A percentile compares a stretch with the other conserved stretches of the same genome.
phyloP scores from a whole-genome alignment of 1,140 invertebrate genomes.

The Pachypsylla venusta region DNA sequence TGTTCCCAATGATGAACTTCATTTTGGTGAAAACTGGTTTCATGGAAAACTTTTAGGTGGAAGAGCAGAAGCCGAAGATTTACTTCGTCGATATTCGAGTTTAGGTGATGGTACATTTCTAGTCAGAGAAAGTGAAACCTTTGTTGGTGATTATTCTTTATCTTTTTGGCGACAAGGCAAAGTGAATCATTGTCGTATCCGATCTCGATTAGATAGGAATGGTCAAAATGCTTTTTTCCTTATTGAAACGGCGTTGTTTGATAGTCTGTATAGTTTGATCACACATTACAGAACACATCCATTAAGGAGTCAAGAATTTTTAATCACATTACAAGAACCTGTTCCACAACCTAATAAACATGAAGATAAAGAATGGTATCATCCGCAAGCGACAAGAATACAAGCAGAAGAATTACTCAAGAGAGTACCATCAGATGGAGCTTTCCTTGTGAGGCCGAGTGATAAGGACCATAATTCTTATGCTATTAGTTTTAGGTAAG shows the following conservation, averaged over 20 bases:
- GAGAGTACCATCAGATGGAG: slow-evolving; percentile 68
- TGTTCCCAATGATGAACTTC: slow-evolving; percentile 65
- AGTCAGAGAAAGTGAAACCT: slow-evolving; percentile 87
- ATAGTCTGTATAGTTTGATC: slow-evolving; percentile 83
- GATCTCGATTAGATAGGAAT: slow-evolving; percentile 72
- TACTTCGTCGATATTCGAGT: slow-evolving; percentile 63
- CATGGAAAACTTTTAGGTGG: slow-evolving; percentile 72
- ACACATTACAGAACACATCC: slow-evolving; percentile 78
- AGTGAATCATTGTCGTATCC: slow-evolving; percentile 86
- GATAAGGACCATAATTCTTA: slow-evolving; percentile 71
- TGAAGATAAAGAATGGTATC: slow-evolving; percentile 89
- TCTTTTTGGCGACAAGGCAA: slow-evolving; percentile 82
- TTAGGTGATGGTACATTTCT: slow-evolving; percentile 91
- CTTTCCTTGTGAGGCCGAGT: slow-evolving; percentile 78
- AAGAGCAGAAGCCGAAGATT: slow-evolving; percentile 51
- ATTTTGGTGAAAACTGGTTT: slow-evolving; percentile 93
- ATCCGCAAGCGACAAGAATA: slow-evolving; percentile 56
- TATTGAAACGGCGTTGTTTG: slow-evolving; percentile 76
- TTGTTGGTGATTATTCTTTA: slow-evolving; percentile 88
- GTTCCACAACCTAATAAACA: slow-evolving; percentile 91
- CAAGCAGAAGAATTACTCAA: slow-evolving; percentile 77
- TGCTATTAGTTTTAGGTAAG: slow-evolving; percentile 86
- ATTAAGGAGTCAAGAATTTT: slow-evolving; percentile 50
- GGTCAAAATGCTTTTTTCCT: slow-evolving; percentile 82
- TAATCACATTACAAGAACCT: slow-evolving; percentile 41